These are phyloP conservation scores for Trematocara unimaculatum DNA, from an alignment of 2,113 vertebrate genomes.

Conservation along the genomic window DNA sequence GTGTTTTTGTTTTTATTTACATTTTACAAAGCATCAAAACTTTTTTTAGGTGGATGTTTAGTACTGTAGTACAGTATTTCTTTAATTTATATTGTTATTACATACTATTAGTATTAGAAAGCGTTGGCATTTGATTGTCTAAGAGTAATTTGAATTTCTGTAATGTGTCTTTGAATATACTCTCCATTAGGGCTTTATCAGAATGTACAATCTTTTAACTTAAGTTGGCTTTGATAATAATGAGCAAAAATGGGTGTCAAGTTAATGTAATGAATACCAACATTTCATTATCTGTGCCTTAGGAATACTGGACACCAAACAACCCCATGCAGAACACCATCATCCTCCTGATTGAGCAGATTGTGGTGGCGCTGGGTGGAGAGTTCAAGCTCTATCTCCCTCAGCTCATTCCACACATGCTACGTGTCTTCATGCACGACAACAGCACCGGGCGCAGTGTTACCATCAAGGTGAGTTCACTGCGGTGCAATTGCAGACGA, in stretches of 20 bases:
- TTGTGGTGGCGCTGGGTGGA: slow-evolving; percentile 92
- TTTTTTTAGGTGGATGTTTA: background rate
- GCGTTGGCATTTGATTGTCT: background rate
- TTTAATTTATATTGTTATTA: background rate
- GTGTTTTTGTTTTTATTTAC: background rate
- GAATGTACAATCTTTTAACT: background rate
- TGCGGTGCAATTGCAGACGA: background rate
- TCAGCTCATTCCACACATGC: slow-evolving; percentile 96
- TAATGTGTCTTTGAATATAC: background rate
- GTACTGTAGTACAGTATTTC: background rate
- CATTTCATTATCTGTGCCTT: background rate
- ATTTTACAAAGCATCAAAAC: background rate
- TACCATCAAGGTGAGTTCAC: slow-evolving; percentile 86
- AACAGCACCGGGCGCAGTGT: slow-evolving; percentile 88
- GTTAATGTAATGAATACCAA: background rate
- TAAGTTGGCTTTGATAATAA: background rate
- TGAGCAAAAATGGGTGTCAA: background rate
- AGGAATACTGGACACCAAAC: slow-evolving; percentile 99
- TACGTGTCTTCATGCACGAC: slow-evolving; percentile 98
- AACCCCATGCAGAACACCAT: slow-evolving; percentile 99
- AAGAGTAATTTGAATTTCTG: background rate
- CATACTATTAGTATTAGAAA: background rate
- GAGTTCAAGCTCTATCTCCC: slow-evolving; percentile 98
- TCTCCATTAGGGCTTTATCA: background rate
- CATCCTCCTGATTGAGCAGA: slow-evolving; percentile 95